Conservation (phyloP, 2,888 invertebrate species). For the Xanthostigma xanthostigma region DNA sequence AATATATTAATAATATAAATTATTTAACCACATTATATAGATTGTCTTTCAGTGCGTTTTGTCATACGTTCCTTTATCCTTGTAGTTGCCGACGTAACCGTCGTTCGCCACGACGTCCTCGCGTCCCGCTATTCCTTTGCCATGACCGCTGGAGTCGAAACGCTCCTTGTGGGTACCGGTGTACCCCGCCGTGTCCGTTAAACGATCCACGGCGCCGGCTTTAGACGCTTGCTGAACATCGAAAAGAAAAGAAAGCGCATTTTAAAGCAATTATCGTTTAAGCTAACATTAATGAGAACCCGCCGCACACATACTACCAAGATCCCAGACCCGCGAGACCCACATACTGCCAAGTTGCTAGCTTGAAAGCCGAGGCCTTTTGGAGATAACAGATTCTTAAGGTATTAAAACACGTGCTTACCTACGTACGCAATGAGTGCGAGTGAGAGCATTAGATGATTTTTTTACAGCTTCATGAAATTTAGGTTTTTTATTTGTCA, state of each 20-base stretch:
- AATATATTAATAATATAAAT: too few relatives aligned
- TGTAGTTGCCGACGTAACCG: constrained; percentile 71
- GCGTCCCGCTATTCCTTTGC: constrained; percentile 72
- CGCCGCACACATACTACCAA: not conserved
- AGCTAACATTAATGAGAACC: not conserved
- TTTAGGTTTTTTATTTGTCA: too few relatives aligned
- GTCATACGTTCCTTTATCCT: constrained; percentile 62
- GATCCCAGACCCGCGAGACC: too few relatives aligned
- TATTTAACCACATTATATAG: too few relatives aligned
- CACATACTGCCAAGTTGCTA: too few relatives aligned
- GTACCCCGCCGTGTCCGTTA: constrained; percentile 73
- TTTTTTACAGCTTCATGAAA: too few relatives aligned
- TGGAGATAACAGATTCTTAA: too few relatives aligned
- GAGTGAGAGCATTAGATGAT: too few relatives aligned
- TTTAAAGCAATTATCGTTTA: not conserved
- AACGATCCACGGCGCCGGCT: constrained; percentile 47
- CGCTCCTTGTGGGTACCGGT: constrained; percentile 74
- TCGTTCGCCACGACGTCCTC: constrained; percentile 56
- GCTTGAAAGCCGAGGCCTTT: too few relatives aligned
- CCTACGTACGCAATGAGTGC: too few relatives aligned
- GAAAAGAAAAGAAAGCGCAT: constrained; percentile 4
- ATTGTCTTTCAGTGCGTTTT: constrained; percentile 26
- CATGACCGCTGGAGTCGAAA: constrained; percentile 68
- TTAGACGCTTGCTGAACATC: constrained; percentile 27
- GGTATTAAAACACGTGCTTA: too few relatives aligned